Evolutionary conservation across 2,888 invertebrate genomes (phyloP), one percentile per base, ranked within the genome.

Genomic region (Perdita meconis): DNA sequence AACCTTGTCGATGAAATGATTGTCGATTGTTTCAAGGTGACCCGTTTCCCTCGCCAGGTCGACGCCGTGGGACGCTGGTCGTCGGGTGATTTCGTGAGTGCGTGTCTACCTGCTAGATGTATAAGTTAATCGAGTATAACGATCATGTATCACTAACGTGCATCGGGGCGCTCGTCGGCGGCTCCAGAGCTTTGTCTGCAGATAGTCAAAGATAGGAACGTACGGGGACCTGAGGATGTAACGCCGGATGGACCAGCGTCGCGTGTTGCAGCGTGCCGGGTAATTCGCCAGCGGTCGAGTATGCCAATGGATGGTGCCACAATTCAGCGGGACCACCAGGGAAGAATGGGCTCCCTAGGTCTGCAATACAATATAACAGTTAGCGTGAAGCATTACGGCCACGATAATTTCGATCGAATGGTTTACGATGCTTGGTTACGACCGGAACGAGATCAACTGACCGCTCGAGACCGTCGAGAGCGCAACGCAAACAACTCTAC

Each of bases 191-290:
- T 94, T 96, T 95, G 95, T 96, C 95, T 94, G 96, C 95, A 96
- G 97, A 96, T 97, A 97, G 97, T 97, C 97, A 97, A 96, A 97
- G 97, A 95, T 97, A 97, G 94, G 97, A 97, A 94, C 97, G 97
- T 93, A 98, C 98, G 93, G 98, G 98, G 94, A 98, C 97, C 96
- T 98, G 98, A 93, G 98, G 97, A 94, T 98, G 98, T 94, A 98
- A 96, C 94, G 98, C 98, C 93, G 98, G 98, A 94, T 98, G 98
- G 92, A 98, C 97, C 92, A 98, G 95, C 87, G 98, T 96, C 86
- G 96, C 96, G 93, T 97, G 97, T 93, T 97, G 97, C 90, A 97
- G 94, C 87, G 96, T 94, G 83, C 96, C 96, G 80, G 96, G 97
- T 93, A 98, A 94, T 93, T 98, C 97, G 84, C 97, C 97, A 65